Evolutionary conservation across 2,888 invertebrate genomes (phyloP).

Genomic region (Patella depressa): DNA sequence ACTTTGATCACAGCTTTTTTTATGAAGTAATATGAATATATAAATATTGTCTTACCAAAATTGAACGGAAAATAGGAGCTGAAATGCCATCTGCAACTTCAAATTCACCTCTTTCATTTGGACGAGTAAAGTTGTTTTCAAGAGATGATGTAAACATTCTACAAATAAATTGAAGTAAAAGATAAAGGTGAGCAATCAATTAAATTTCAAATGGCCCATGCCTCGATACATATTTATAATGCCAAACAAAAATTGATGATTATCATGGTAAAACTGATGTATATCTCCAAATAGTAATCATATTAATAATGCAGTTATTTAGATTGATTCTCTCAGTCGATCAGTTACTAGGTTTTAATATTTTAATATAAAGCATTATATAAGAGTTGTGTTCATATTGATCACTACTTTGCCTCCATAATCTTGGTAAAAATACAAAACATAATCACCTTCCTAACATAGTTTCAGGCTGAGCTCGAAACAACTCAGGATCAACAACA

Average conservation of each 20-base stretch:
- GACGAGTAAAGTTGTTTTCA: constrained; percentile 85
- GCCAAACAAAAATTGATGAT: no score
- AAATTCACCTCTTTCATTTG: constrained; percentile 96
- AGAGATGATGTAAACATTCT: constrained; percentile 95
- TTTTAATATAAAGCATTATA: no score
- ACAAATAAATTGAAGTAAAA: constrained; percentile 36
- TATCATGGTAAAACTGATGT: no score
- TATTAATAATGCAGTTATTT: no score
- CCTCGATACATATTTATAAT: no score
- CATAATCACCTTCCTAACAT: constrained; percentile 86
- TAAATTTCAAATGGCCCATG: no score
- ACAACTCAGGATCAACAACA: constrained; percentile 91
- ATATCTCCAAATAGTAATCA: no score
- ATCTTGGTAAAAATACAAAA: neutral
- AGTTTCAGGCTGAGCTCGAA: constrained; percentile 96
- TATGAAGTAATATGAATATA: neutral
- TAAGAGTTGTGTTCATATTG: no score
- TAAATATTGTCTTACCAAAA: constrained; percentile 75
- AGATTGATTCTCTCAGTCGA: no score
- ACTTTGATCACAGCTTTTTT: neutral
- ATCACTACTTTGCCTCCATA: neutral
- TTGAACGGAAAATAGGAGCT: constrained; percentile 93
- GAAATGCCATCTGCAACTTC: constrained; percentile 98
- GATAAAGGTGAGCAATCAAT: no score
- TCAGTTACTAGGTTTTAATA: no score